Evolutionary conservation across 2,113 vertebrate genomes (phyloP).

Genomic region (Oncorhynchus kisutch): DNA sequence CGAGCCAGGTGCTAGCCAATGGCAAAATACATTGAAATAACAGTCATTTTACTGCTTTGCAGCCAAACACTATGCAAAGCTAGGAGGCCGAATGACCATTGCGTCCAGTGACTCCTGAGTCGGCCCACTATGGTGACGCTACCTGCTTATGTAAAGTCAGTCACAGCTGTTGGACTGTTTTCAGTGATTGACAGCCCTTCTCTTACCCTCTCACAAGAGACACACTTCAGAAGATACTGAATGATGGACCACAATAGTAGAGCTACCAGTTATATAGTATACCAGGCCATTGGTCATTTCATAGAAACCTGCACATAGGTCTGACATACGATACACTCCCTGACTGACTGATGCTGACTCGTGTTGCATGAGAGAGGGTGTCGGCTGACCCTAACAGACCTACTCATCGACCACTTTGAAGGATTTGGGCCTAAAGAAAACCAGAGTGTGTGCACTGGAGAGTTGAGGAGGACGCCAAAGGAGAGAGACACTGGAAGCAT

Average conservation of each 20-base stretch:
- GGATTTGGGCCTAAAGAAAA: constrained; percentile 38
- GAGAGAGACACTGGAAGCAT: background rate
- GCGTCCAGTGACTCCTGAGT: background rate
- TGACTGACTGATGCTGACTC: too few relatives aligned
- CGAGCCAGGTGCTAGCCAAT: too few relatives aligned
- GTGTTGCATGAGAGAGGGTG: too few relatives aligned
- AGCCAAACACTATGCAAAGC: constrained; percentile 7
- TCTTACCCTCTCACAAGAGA: background rate
- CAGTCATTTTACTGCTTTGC: too few relatives aligned
- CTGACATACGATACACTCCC: too few relatives aligned
- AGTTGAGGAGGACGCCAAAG: background rate
- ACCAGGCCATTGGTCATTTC: background rate
- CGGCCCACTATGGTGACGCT: background rate
- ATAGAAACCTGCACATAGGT: background rate
- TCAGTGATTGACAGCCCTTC: too few relatives aligned
- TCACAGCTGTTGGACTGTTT: background rate
- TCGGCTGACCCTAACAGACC: background rate
- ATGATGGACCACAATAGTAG: background rate
- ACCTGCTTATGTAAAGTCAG: background rate
- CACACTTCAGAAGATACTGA: background rate
- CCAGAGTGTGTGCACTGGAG: background rate
- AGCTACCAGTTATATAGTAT: background rate
- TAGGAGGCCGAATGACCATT: background rate
- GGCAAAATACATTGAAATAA: too few relatives aligned
- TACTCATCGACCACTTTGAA: background rate